These are phyloP conservation scores for Aldabrachelys gigantea DNA, from an alignment of 2,113 vertebrate species.

Conservation along the genomic window DNA sequence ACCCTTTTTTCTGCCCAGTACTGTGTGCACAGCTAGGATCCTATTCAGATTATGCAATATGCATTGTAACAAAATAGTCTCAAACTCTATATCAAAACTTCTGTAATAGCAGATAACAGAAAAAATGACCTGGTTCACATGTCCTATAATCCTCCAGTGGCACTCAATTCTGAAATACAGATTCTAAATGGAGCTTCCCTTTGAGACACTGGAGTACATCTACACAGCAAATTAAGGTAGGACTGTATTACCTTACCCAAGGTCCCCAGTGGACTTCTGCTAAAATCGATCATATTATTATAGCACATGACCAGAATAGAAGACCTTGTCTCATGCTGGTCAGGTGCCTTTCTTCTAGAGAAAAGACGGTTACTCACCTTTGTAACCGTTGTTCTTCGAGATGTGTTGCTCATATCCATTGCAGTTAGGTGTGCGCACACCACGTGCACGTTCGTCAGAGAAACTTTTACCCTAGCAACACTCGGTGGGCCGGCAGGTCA, in stretches of 20 bases:
- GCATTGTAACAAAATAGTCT: neutral
- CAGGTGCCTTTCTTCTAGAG: neutral
- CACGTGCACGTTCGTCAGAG: no score
- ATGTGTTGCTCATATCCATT: no score
- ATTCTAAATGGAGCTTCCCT: neutral
- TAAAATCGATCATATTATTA: neutral
- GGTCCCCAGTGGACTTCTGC: neutral
- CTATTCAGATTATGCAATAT: neutral
- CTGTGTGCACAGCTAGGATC: no score
- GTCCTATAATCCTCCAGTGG: neutral
- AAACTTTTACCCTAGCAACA: no score
- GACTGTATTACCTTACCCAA: neutral
- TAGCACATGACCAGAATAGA: neutral
- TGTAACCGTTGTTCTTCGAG: no score
- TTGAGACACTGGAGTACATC: neutral
- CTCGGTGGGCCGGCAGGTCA: no score
- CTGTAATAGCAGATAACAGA: neutral
- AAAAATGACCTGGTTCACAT: neutral
- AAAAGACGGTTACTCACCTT: no score
- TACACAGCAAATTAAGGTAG: neutral
- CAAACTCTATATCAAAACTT: neutral
- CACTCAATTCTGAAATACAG: neutral
- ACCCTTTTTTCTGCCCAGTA: neutral
- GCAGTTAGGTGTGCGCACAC: no score
- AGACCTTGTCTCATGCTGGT: neutral